phyloP scores from a whole-genome alignment of 2,113 vertebrate genomes.

The Solea solea region DNA sequence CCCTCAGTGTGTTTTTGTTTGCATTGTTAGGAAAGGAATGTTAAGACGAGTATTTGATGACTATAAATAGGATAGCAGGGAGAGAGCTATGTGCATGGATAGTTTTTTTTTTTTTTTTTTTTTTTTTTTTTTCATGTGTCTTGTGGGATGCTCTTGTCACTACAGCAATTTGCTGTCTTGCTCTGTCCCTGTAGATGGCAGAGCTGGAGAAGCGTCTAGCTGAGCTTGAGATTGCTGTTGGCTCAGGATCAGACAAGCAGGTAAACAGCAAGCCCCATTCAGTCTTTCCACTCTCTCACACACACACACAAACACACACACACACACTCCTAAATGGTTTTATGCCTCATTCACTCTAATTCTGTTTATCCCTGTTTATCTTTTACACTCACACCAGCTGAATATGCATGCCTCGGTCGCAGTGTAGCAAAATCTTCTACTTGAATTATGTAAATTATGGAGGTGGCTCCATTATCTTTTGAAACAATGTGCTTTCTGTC shows the following conservation, averaged over 20 bases:
- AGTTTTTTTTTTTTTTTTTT: background rate
- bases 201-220: conserved; percentile 93
- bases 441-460: conserved; percentile 30
- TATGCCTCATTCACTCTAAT: conserved; percentile 23
- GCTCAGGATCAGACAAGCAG: conserved; percentile 89
- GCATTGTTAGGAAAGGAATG: conserved; percentile 20
- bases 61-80: conserved; percentile 12
- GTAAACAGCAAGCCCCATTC: conserved; percentile 66
- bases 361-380: conserved; percentile 7
- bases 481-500: conserved; percentile 1
- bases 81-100: background rate
- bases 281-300: background rate
- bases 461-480: background rate
- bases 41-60: conserved; percentile 33
- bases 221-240: conserved; percentile 88
- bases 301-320: background rate
- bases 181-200: conserved; percentile 79
- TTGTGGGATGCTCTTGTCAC: conserved; percentile 22
- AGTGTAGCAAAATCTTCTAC: conserved; percentile 17
- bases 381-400: conserved; percentile 20
- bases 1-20: conserved; percentile 6
- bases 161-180: conserved; percentile 39
- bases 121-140: conserved; percentile 8
- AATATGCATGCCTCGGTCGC: conserved; percentile 19
- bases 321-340: background rate